Conservation (phyloP, 2,797 vertebrate species). For the Pyrocephalus nanus region DNA sequence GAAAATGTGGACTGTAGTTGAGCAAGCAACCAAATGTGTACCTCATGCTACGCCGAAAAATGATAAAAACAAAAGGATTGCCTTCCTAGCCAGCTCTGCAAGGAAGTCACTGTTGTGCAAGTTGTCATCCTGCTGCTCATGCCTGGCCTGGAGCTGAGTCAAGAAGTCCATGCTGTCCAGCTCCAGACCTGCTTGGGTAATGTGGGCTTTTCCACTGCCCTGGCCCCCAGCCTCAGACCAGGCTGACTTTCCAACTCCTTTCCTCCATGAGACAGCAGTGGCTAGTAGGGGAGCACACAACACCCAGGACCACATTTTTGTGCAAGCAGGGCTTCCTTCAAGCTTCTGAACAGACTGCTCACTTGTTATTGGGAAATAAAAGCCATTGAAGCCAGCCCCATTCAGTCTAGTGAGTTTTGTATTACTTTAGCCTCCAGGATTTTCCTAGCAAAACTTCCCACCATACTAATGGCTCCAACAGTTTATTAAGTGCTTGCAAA, state of each 20-base stretch:
- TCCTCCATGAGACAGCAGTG: rapidly evolving
- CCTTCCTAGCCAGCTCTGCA: not conserved
- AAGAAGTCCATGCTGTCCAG: not conserved
- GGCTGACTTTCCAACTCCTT: not conserved
- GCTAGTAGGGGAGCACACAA: not conserved
- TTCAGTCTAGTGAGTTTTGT: not conserved
- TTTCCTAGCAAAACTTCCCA: not conserved
- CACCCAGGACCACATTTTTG: not conserved
- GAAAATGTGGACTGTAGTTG: not conserved
- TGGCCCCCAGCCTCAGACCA: not conserved
- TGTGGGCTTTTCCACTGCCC: not conserved
- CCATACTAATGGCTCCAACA: not conserved
- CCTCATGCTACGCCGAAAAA: not conserved
- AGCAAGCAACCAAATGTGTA: not conserved
- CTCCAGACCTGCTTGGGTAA: not conserved
- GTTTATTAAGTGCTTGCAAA: slow-evolving; percentile 11
- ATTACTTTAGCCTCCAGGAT: not conserved
- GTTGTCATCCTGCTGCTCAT: not conserved
- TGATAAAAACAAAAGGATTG: not conserved
- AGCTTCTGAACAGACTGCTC: not conserved
- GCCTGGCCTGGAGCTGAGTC: not conserved
- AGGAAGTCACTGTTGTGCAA: not conserved
- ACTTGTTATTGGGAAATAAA: not conserved
- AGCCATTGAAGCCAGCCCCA: not conserved
- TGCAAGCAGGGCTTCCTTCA: not conserved